Base-by-base conservation (phyloP, 2,113 vertebrate genomes). In the Anguilla rostrata region DNA sequence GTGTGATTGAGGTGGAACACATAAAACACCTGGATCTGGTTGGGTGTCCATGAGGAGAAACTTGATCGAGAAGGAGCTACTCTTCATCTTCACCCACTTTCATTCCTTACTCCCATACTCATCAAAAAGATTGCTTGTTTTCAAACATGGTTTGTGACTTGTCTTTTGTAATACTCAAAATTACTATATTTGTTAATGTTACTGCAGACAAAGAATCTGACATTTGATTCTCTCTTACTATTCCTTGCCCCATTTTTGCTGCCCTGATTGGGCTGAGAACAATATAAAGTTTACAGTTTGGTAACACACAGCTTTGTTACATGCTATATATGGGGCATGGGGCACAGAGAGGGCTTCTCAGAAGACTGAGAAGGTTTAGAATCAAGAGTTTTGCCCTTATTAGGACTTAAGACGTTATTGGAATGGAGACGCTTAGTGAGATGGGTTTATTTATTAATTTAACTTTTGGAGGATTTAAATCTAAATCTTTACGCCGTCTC, bases 401-500 rank as follows among this genome's bases (percentile, higher is more conserved):
- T 29, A n/a, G 57, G 83, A 43, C 40, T 66, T 84, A 14, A 40
- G 15, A 84, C 40, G 46, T 71, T 75, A 71, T 63, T 84, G 83
- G 29, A 84, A 49, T 66, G 56, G 83, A 66, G 46, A 20, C 3
- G 53, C 57, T 84, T 84, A 84, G 12, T 5, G 5, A 41, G 22
- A 75, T 41, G 34, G 81, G 43, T 53, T 26, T 84, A 26, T 71
- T 71, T 71, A 22, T 66, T 63, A 5, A 14, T 41, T 56, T 71
- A 9, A 29, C 41, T 56, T 56, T 39, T 20, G 82, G 9, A 20
- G n/a, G 34, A 26, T 56, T 39, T 60, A 16, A 41, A 84, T 84
- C 39, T n/a, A 84, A 66, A 71, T 66, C 60, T 66, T 84, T 22
- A 66, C 2, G 57, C 82, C 89, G 82, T 91, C 87, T 92, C 86